Evolutionary conservation across 2,888 invertebrate genomes (phyloP), one percentile per base, ranked within the genome.

Genomic region (Cremastinae sp.): DNA sequence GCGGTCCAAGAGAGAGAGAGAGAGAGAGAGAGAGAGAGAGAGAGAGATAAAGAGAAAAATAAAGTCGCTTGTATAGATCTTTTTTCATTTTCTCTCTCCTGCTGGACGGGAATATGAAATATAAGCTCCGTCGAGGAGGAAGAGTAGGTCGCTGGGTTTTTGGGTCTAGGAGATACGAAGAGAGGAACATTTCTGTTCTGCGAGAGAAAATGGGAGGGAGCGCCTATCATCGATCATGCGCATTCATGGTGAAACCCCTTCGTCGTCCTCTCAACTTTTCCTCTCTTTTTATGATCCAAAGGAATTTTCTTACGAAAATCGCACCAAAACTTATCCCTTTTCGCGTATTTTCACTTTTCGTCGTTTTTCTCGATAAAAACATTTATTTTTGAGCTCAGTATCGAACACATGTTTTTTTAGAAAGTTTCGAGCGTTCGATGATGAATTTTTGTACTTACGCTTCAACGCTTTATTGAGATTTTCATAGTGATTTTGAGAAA

Each of bases 141-240:
- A 78, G 74, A 84, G 82, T 87, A 84, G 88, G 87, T 87, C 85
- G 84, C 79, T 84, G 84, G 85, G 86, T 85, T 84, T 87, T 81
- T 79, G 82, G 85, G 85, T 85, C 86, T 85, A 85, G 83, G 84
- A 58, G 58, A 20, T 18, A 61, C 16, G 36, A 36, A 36, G 36
- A 16, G 45, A 45, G 12, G 14, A 4, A 45, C 12, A 45, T 28
- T 28, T 28, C 28, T 28, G 28, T 28, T 28, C 28, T 5, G 45
- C 1, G 34, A 54, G 12, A 54, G 54, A 36, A 16, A 54, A 34
- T 14, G 54, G 34, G 28, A 53, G 78, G 79, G 77, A 12, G 12
- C 18, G 84, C 78, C 84, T 86, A 85, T 89, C 88, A 88, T 89
- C 89, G 88, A 88, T 89, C 88, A 87, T n/a, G n/a, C 72, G 68